Conservation (phyloP, 35 echinoderm and acorn worm genomes). For the Ophioderma brevispina region DNA sequence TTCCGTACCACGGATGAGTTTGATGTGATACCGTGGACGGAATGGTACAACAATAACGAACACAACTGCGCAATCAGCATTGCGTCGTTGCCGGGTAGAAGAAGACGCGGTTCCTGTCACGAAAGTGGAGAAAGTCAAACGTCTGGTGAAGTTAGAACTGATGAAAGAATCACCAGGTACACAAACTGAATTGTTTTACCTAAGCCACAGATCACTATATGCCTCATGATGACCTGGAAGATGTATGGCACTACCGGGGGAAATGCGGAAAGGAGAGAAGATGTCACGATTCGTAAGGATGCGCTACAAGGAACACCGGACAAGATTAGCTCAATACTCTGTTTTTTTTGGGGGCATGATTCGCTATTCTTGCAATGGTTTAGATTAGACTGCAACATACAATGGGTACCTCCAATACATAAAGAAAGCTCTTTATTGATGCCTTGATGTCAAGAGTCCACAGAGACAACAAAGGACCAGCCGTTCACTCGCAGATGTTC, state of each 20-base stretch:
- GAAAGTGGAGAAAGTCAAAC: background rate
- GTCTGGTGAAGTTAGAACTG: background rate
- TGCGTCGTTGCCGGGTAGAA: background rate
- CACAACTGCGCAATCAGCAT: background rate
- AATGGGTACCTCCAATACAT: constrained; percentile 5
- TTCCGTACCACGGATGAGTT: background rate
- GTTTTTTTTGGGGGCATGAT: constrained; percentile 13
- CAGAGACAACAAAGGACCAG: background rate
- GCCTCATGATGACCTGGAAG: constrained; percentile 16
- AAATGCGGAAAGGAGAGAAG: background rate
- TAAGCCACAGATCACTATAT: constrained; percentile 4
- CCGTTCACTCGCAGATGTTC: background rate
- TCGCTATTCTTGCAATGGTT: background rate
- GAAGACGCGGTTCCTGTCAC: background rate
- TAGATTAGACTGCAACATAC: background rate
- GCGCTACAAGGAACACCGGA: constrained; percentile 25
- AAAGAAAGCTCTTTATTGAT: background rate
- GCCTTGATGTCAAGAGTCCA: background rate
- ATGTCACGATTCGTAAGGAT: background rate
- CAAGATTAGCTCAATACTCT: background rate
- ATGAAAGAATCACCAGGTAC: background rate
- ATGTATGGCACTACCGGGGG: constrained; percentile 12
- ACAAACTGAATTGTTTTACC: background rate
- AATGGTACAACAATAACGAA: background rate
- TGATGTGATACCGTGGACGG: background rate